Evolutionary conservation across 2,888 invertebrate species (phyloP), one percentile per base, ranked within the genome.

Genomic region (Trypoxylon attenuatum): DNA sequence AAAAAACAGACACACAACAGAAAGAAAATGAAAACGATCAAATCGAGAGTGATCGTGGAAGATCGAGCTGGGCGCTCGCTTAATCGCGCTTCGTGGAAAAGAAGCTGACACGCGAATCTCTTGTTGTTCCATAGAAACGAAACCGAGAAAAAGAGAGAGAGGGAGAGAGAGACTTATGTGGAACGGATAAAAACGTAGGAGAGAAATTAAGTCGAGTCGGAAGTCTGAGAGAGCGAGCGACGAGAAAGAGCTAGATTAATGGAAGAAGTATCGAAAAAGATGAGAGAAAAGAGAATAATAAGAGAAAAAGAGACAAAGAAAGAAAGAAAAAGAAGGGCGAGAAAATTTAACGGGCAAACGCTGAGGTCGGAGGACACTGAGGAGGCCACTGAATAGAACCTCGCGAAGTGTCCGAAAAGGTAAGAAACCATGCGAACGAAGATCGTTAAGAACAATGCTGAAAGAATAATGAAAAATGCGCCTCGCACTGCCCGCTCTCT

Each of bases 401-500:
- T 81, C 83, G 78, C 79, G 77, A 79, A 81, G 82, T 84, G 84
- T 82, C 81, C 79, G 75, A 74, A 79, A 83, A 84, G 84, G 84
- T 84, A 84, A 84, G 84, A 71, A 81, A 76, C 72, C 60, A 69
- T 49, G 29, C 38, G 41, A 64, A 42, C 54, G 47, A 27, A 16
- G 52, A 49, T 57, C 41, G 38, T 46, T 68, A 65, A 54, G 33
- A 57, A 43, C 46, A 59, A 63, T 39, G 29, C 55, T 51, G 53
- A 46, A 27, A 46, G 33, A 59, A 71, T 56, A 61, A 66, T 46
- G 51, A 65, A 42, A 75, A 55, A 61, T 53, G 33, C 45, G 59
- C 58, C 77, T 84, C 80, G 83, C 84, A 83, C 83, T 80, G 83
- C 82, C 83, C 82, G 83, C 85, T 85, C 85, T 85, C 85, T 85